These are phyloP conservation scores for Sitobion miscanthi DNA, from an alignment of 1,140 invertebrate species.

Conservation along the genomic window DNA sequence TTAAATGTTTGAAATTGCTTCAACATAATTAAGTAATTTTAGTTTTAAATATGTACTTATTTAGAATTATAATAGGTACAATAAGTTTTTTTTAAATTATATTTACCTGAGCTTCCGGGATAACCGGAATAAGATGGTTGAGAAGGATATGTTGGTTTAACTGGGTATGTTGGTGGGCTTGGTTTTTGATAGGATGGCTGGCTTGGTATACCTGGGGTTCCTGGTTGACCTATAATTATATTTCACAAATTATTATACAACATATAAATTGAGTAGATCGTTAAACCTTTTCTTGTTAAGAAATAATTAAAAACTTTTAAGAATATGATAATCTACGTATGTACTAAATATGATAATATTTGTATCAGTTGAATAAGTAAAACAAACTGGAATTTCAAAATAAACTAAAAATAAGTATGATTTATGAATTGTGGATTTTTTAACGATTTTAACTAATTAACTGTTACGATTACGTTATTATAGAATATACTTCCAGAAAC, in stretches of 20 bases:
- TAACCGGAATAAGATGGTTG: constrained; percentile 58
- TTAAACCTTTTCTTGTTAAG: too few species aligned
- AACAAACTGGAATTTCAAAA: neutral
- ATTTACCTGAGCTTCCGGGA: constrained; percentile 56
- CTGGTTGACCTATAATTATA: constrained; percentile 54
- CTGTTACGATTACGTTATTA: neutral
- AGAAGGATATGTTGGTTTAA: constrained; percentile 56
- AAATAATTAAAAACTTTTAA: too few species aligned
- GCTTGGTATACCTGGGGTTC: constrained; percentile 54
- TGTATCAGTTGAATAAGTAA: too few species aligned
- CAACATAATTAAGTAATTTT: neutral
- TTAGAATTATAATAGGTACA: neutral
- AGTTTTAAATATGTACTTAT: neutral
- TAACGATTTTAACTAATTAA: neutral
- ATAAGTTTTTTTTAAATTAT: neutral
- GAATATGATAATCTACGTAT: neutral
- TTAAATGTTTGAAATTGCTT: neutral
- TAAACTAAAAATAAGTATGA: too few species aligned
- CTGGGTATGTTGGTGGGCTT: constrained; percentile 16
- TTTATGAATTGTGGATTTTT: neutral
- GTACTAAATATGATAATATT: too few species aligned
- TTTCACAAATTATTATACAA: neutral
- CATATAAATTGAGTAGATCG: neutral
- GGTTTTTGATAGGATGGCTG: constrained; percentile 35
- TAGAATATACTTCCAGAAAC: neutral